phyloP scores from a whole-genome alignment of 2,888 invertebrate species.

The Mimachlamys varia region DNA sequence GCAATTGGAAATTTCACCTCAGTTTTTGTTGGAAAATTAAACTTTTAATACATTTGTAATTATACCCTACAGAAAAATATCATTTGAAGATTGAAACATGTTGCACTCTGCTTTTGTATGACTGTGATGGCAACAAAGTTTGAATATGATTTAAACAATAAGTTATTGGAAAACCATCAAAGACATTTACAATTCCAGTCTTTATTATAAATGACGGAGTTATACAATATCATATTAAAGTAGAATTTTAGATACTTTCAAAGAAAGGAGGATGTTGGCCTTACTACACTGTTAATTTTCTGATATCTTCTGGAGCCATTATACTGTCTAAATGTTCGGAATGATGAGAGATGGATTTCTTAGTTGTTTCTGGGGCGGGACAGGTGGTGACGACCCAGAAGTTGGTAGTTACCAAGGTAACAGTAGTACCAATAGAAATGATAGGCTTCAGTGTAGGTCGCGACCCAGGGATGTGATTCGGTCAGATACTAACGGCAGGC shows the following conservation, averaged over 20 bases:
- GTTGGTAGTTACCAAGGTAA: neutral
- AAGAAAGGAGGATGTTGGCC: neutral
- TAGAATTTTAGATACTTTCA: neutral
- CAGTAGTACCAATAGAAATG: neutral
- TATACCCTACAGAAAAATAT: neutral
- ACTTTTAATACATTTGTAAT: neutral
- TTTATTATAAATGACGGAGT: too few species aligned
- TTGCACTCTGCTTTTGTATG: too few species aligned
- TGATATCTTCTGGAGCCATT: neutral
- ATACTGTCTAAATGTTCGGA: conserved; percentile 45
- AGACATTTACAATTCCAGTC: too few species aligned
- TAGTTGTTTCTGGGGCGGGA: conserved; percentile 50
- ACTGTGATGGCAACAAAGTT: too few species aligned
- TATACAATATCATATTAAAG: neutral
- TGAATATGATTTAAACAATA: too few species aligned
- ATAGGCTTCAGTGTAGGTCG: neutral
- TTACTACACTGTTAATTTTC: neutral
- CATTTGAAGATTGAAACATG: neutral
- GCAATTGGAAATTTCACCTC: neutral
- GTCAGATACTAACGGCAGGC: conserved; percentile 11
- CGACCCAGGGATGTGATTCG: neutral
- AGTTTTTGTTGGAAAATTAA: neutral
- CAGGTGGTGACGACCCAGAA: neutral
- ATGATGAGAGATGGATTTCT: conserved; percentile 52
- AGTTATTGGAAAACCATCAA: too few species aligned